Conservation (phyloP, 2,888 invertebrate species). For the Leptinotarsa rubiginosa region DNA sequence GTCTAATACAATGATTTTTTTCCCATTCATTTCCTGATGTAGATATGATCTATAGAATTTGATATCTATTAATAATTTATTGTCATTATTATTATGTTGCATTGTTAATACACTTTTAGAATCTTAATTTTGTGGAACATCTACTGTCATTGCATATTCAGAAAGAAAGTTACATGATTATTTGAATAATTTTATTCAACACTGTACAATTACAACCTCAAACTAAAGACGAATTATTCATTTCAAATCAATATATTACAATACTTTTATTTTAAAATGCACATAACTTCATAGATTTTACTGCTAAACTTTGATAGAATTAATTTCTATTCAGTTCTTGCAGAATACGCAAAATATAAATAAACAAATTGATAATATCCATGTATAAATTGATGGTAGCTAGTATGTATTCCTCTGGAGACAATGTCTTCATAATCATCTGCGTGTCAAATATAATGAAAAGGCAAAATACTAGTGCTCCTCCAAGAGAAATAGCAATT, state of each 20-base stretch:
- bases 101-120: too few species aligned
- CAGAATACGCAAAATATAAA: constrained; percentile 82
- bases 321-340: constrained; percentile 60
- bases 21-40: too few species aligned
- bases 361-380: constrained; percentile 88
- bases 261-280: constrained; percentile 9
- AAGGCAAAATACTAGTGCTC: constrained; percentile 81
- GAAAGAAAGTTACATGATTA: not conserved
- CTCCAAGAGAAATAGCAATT: constrained; percentile 77
- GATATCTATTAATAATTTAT: too few species aligned
- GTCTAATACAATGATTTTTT: too few species aligned
- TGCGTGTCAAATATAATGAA: constrained; percentile 90
- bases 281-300: not conserved
- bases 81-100: too few species aligned
- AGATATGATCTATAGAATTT: too few species aligned
- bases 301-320: not conserved
- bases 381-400: constrained; percentile 81
- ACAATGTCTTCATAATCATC: constrained; percentile 78
- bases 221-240: not conserved
- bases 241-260: constrained; percentile 4
- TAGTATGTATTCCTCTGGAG: constrained; percentile 87
- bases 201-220: constrained; percentile 4
- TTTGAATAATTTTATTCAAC: constrained; percentile 3
- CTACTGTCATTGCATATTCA: not conserved
- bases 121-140: too few species aligned